A percentile compares a stretch with the other conserved stretches of the same genome.
These are phyloP conservation scores for Conus betulinus DNA, from an alignment of 1,140 invertebrate species.

Conservation along the genomic window DNA sequence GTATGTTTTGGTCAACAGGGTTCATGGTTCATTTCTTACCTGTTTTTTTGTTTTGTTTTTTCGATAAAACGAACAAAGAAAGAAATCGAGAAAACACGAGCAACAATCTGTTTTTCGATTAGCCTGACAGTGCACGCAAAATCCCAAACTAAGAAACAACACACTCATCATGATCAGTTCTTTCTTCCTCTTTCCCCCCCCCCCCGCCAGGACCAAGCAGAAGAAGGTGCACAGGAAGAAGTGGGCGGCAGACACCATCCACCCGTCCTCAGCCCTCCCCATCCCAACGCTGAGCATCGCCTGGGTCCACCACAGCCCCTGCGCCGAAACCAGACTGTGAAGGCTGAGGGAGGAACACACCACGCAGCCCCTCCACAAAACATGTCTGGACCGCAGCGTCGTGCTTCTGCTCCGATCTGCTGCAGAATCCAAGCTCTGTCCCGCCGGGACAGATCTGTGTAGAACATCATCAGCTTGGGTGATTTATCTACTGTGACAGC, in stretches of 20 bases:
- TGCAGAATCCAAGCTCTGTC: neutral
- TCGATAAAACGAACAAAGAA: neutral
- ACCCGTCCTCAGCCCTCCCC: neutral
- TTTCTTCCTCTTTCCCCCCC: neutral
- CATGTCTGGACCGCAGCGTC: neutral
- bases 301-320: neutral
- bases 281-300: neutral
- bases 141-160: too few species aligned
- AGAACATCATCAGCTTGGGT: neutral
- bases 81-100: too few species aligned
- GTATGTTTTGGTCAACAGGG: too few species aligned
- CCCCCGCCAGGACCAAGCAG: neutral
- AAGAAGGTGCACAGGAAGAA: neutral
- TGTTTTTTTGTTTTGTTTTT: conserved; percentile 16
- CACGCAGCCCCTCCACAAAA: neutral
- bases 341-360: neutral
- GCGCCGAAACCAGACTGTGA: conserved; percentile 12
- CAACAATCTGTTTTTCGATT: too few species aligned
- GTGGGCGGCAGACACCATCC: neutral
- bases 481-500: too few species aligned
- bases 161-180: too few species aligned
- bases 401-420: neutral
- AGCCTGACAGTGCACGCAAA: too few species aligned
- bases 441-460: neutral
- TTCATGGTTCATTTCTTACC: neutral